Evolutionary conservation across 1,140 invertebrate genomes (phyloP).

Genomic region (Hycleus cichorii): DNA sequence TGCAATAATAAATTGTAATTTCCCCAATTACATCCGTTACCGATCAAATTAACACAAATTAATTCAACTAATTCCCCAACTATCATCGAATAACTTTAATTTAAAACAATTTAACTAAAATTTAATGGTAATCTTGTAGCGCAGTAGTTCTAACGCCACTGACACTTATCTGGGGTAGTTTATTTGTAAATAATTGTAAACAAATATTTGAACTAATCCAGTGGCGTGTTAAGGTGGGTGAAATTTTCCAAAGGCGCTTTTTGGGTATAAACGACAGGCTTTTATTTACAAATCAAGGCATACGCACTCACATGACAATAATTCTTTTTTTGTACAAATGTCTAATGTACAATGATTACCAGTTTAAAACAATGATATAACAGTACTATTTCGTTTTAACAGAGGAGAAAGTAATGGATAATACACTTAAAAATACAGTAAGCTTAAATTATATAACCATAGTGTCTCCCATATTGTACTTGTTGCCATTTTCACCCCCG

Average conservation of each 20-base stretch:
- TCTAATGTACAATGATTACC: constrained; percentile 22
- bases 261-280: constrained; percentile 30
- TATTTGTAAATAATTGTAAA: too few relatives aligned
- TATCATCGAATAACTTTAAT: too few relatives aligned
- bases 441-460: constrained; percentile 14
- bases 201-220: too few relatives aligned
- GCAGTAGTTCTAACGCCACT: too few relatives aligned
- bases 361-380: constrained; percentile 19
- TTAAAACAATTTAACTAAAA: too few relatives aligned
- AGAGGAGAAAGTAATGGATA: constrained; percentile 22
- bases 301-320: constrained; percentile 33
- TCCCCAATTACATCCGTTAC: too few relatives aligned
- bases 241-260: too few relatives aligned
- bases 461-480: constrained; percentile 20
- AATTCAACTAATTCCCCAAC: too few relatives aligned
- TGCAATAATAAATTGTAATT: neutral
- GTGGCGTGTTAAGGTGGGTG: too few relatives aligned
- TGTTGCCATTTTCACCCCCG: constrained; percentile 9
- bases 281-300: constrained; percentile 37
- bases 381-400: constrained; percentile 24
- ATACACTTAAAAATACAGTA: constrained; percentile 8
- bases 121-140: too few relatives aligned
- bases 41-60: too few relatives aligned
- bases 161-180: too few relatives aligned
- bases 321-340: constrained; percentile 23